These are phyloP conservation scores for Micromussa lordhowensis DNA, from an alignment of 92 coral and sea anemone species.

Conservation along the genomic window DNA sequence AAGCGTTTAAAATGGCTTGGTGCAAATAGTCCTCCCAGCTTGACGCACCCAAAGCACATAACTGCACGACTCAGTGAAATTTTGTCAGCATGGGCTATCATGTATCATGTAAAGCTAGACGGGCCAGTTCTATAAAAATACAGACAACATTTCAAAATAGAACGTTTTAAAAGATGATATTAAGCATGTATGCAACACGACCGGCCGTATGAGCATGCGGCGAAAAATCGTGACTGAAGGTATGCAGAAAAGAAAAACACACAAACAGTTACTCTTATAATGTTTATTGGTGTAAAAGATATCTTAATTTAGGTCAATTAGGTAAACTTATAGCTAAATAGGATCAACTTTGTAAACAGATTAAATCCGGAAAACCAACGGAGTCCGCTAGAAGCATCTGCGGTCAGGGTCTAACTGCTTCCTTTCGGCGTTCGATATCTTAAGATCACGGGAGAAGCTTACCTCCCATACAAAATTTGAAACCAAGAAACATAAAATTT, in stretches of 20 bases:
- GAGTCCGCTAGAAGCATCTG: not conserved
- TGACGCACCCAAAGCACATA: not conserved
- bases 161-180: not conserved
- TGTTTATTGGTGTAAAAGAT: not conserved
- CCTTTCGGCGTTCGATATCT: not conserved
- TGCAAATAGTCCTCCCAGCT: not conserved
- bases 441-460: not conserved
- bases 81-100: not conserved
- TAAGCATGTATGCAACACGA: not conserved
- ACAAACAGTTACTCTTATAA: not conserved
- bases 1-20: not conserved
- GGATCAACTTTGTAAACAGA: conserved; percentile 28
- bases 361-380: conserved; percentile 12
- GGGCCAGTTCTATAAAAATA: not conserved
- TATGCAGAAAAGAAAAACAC: not conserved
- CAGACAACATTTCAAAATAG: not conserved
- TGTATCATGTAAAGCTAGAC: not conserved
- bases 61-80: conserved; percentile 1
- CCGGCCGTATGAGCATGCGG: not conserved
- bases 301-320: not conserved
- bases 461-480: not conserved
- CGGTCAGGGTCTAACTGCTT: not conserved
- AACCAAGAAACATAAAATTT: not conserved
- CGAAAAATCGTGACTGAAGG: not conserved
- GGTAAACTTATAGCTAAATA: not conserved